These are phyloP conservation scores for Machaerirhynchus nigripectus DNA, from an alignment of 2,113 vertebrate species.

Conservation along the genomic window DNA sequence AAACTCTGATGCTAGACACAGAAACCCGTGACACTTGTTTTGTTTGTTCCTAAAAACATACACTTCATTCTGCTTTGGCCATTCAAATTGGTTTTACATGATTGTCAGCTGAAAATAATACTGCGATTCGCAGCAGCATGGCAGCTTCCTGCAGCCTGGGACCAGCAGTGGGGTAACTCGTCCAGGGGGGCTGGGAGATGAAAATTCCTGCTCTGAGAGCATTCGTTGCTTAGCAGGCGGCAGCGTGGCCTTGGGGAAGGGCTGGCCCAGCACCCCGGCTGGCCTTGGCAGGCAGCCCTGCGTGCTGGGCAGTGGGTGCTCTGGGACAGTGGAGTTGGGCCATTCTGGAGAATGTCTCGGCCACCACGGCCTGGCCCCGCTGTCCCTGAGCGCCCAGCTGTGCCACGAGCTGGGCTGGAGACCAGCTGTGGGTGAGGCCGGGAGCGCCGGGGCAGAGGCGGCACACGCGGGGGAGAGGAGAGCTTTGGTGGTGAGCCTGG, in stretches of 20 bases:
- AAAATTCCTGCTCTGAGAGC: conserved; percentile 66
- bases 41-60: conserved; percentile 38
- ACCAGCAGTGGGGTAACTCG: conserved; percentile 60
- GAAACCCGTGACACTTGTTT: conserved; percentile 3
- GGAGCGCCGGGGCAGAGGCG: background rate
- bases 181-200: conserved; percentile 59
- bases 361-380: background rate
- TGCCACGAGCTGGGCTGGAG: background rate
- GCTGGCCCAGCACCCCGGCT: background rate
- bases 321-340: background rate
- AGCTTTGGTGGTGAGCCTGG: background rate
- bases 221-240: conserved; percentile 63
- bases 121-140: background rate
- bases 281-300: conserved; percentile 45
- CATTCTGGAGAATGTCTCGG: rapidly evolving
- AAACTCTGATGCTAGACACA: background rate
- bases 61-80: conserved; percentile 23
- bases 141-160: conserved; percentile 48
- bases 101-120: conserved; percentile 2
- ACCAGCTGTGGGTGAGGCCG: background rate
- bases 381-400: background rate
- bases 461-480: background rate
- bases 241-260: background rate
- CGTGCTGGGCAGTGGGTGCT: conserved; percentile 46
- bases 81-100: background rate